Conservation (phyloP, 2,113 vertebrate genomes). For the Vulpes vulpes region DNA sequence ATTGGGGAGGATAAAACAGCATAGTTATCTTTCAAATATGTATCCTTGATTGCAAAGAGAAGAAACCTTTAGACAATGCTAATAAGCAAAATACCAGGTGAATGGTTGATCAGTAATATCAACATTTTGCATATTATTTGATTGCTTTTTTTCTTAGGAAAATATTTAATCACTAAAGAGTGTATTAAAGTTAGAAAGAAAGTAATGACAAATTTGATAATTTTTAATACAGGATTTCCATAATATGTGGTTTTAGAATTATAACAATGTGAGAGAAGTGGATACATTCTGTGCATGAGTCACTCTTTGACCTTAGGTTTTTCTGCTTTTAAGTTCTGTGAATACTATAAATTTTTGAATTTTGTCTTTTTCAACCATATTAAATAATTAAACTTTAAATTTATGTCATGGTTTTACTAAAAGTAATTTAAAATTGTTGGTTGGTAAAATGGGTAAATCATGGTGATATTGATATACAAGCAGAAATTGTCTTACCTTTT, state of each 20-base stretch:
- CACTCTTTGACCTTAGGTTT: background rate
- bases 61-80: background rate
- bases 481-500: background rate
- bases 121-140: background rate
- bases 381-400: background rate
- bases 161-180: background rate
- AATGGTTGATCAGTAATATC: background rate
- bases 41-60: background rate
- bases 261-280: background rate
- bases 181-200: background rate
- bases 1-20: background rate
- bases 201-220: background rate
- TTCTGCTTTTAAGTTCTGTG: background rate
- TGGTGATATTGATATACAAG: background rate
- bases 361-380: background rate
- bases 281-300: background rate
- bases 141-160: background rate
- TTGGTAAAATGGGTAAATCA: constrained; percentile 3
- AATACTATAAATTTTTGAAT: background rate
- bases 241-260: background rate
- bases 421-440: background rate
- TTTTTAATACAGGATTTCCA: background rate
- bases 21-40: background rate
- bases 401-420: background rate
- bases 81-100: background rate